Conservation (phyloP, 2,888 invertebrate genomes). For the Apotomis betuletana region DNA sequence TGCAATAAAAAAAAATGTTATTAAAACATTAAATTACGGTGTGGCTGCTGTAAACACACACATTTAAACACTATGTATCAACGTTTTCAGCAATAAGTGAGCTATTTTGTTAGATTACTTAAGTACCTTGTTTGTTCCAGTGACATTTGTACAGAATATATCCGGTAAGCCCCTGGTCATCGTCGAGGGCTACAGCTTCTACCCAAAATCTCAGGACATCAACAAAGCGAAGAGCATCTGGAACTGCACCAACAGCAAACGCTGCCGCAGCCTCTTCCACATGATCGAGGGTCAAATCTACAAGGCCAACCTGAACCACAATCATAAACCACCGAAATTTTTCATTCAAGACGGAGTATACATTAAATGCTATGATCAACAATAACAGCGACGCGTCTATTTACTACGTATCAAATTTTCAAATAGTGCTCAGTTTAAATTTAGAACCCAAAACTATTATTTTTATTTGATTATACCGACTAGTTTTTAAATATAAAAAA, state of each 20-base stretch:
- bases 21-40: no score
- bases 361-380: background rate
- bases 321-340: conserved; percentile 43
- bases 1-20: no score
- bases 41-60: no score
- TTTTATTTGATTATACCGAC: no score
- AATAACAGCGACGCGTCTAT: no score
- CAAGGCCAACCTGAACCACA: conserved; percentile 41
- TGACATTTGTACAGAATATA: background rate
- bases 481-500: no score
- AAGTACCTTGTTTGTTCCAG: conserved; percentile 1
- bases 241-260: conserved; percentile 24
- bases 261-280: conserved; percentile 20
- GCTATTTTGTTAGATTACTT: no score
- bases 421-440: no score
- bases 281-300: conserved; percentile 8
- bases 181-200: conserved; percentile 16
- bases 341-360: conserved; percentile 35
- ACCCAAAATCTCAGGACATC: background rate
- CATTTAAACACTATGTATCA: no score
- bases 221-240: background rate
- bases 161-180: conserved; percentile 7
- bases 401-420: no score
- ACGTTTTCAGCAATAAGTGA: no score
- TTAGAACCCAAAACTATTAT: no score